Evolutionary conservation across 1,140 invertebrate genomes (phyloP), one percentile per base, ranked within the genome.

Genomic region (Eciton burchellii): DNA sequence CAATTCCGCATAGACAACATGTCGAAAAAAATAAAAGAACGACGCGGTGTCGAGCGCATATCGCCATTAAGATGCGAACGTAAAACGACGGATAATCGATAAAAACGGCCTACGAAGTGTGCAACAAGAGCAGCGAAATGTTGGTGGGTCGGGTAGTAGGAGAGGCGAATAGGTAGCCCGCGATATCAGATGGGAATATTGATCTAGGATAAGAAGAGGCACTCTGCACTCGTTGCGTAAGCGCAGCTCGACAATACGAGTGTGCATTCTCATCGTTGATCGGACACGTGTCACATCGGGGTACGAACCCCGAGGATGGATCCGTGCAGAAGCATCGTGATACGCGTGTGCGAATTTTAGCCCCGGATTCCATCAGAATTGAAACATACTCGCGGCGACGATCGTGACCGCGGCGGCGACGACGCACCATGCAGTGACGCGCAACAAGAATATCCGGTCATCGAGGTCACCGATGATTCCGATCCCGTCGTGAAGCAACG

Each of bases 101-200:
- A 91, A 88, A 90, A 90, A 84, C 45, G 77, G 86, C 63, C 76
- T 71, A 82, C 1, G 57, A 43, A 43, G 47, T 86, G 85, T 24
- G 66, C 35, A 6, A 70, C 71, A 56, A 35, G 56, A 12, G 73
- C 74, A 74, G 82, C 60, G 85, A 86, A 87, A 92, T 90, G 90
- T 91, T 81, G 81, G 88, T 68, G 84, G 84, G n/a, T 90, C 60
- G 88, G 88, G 83, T 92, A 92, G 91, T 92, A 92, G 91, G 88
- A 85, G 74, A 90, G 77, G 60, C 65, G 81, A 84, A 70, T 81
- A 56, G 35, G 45, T 60, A 84, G 83, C 79, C 81, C 86, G 84
- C 70, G 83, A 79, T 82, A 92, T 92, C 91, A 90, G 89, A 92
- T 92, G 88, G 85, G 90, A 91, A 90, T 93, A 93, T 93, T 93